Conservation (phyloP, 2,888 invertebrate species). For the Pristionchus entomophagus region DNA sequence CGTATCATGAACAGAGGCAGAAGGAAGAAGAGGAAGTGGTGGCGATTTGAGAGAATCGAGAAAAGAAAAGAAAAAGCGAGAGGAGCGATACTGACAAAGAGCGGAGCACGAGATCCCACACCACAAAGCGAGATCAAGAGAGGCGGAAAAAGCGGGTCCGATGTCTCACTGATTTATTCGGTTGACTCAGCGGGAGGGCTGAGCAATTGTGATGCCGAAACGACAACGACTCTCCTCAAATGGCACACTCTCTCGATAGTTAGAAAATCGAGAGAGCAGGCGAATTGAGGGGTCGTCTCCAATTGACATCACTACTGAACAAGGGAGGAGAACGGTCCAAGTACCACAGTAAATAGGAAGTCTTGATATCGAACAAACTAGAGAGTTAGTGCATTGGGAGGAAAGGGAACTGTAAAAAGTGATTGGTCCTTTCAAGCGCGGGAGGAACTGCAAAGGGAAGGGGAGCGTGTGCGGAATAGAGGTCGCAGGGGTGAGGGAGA, state of each 20-base stretch:
- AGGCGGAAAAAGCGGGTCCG: slow-evolving; percentile 17
- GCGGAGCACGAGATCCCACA: not conserved
- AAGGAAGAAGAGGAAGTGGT: not conserved
- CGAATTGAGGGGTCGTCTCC: too few relatives aligned
- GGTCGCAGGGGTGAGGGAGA: not conserved
- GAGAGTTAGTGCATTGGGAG: not conserved
- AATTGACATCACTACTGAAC: too few relatives aligned
- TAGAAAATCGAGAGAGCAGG: too few relatives aligned
- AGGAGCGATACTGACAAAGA: not conserved
- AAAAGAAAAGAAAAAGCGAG: slow-evolving; percentile 12
- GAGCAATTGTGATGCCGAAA: too few relatives aligned
- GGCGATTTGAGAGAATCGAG: not conserved
- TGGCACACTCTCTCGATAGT: too few relatives aligned
- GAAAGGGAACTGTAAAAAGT: slow-evolving; percentile 16
- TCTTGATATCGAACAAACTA: slow-evolving; percentile 18
- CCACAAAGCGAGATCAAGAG: slow-evolving; percentile 34
- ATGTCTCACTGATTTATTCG: slow-evolving; percentile 36
- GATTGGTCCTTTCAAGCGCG: slow-evolving; percentile 29
- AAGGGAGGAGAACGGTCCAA: slow-evolving; percentile 8
- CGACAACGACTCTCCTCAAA: too few relatives aligned
- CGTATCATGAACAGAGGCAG: slow-evolving; percentile 11
- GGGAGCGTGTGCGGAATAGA: not conserved
- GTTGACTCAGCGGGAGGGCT: slow-evolving; percentile 11
- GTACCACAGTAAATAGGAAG: not conserved
- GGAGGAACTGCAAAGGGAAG: not conserved